These are phyloP conservation scores for Dendrocincla tyrannina DNA, from an alignment of 2,797 vertebrate species.

Conservation along the genomic window DNA sequence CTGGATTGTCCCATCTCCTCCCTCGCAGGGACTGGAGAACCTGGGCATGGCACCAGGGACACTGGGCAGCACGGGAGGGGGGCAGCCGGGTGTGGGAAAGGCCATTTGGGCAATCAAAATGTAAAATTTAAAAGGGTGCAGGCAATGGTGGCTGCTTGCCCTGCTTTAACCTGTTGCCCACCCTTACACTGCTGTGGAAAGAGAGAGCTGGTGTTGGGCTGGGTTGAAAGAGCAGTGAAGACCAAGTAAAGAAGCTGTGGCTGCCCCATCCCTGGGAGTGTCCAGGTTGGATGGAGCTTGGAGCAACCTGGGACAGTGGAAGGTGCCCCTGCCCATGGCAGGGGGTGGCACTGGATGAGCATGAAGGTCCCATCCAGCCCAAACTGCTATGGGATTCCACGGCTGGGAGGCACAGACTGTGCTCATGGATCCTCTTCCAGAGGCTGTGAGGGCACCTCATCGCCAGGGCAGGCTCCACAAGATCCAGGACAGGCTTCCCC, in stretches of 20 bases:
- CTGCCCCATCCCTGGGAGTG: background rate
- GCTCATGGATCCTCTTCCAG: background rate
- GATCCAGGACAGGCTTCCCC: accelerated
- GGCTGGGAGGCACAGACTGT: background rate
- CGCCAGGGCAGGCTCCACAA: background rate
- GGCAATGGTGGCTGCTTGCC: background rate
- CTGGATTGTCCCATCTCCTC: background rate
- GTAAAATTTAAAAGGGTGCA: background rate
- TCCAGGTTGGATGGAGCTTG: background rate
- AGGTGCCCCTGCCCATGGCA: background rate
- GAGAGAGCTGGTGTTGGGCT: background rate
- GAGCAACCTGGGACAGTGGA: background rate
- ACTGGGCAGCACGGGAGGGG: background rate
- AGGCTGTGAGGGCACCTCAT: background rate
- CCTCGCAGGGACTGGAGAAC: background rate
- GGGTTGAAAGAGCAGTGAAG: background rate
- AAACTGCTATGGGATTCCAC: too few relatives aligned
- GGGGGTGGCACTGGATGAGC: background rate
- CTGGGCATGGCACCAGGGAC: background rate
- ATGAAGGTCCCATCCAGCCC: background rate
- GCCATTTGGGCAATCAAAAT: background rate
- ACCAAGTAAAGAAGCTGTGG: background rate
- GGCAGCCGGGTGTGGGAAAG: background rate
- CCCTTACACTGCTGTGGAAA: background rate
- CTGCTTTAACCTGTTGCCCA: background rate